Evolutionary conservation across 2,888 invertebrate species (phyloP), one percentile per base, ranked within the genome.

Genomic region (Lobophora halterata): DNA sequence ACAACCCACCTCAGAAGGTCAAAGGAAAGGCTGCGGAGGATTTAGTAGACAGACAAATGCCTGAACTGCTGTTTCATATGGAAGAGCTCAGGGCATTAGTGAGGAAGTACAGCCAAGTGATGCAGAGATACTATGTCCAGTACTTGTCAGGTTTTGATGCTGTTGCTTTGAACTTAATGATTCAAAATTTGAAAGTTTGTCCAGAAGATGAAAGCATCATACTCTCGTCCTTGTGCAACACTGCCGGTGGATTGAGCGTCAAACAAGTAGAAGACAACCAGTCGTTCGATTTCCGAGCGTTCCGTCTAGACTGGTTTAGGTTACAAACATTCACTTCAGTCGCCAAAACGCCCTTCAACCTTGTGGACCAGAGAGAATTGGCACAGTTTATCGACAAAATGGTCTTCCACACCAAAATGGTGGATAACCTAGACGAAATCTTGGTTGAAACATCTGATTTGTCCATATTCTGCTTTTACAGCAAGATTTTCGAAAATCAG

Each of bases 181-280:
- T 93, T 71, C 96, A 96, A 65, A 94, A 93, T 70, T 80, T 96
- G 31, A 92, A 93, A 60, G 91, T 93, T 8, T 94, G 94, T 58
- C 96, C 97, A 0, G 98, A 98, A 79, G 98, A 98, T 71, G 98
- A 99, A 74, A 96, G 96, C 61, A 91, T 96, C 14, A 97, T 99
- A 59, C 86, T 99, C 6, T 96, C 97, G 5, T 97, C 98, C 5
- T 89, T 98, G 35, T 97, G 96, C 73, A 96, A 94, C 58, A 95
- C 94, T 10, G 94, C 98, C 52, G 93, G 95, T 1, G 92, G 90
- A 71, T 82, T 97, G 26, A 94, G 92, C 31, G 95, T 97, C 0
- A 97, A 97, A 69, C 98, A 98, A 90, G 97, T 98, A 24, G 98
- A 98, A 79, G 97, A 97, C 20, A 97, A 97, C 80, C 97, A 97